These are phyloP conservation scores for Zelleria hepariella DNA, from an alignment of 2,888 invertebrate species.

Conservation along the genomic window DNA sequence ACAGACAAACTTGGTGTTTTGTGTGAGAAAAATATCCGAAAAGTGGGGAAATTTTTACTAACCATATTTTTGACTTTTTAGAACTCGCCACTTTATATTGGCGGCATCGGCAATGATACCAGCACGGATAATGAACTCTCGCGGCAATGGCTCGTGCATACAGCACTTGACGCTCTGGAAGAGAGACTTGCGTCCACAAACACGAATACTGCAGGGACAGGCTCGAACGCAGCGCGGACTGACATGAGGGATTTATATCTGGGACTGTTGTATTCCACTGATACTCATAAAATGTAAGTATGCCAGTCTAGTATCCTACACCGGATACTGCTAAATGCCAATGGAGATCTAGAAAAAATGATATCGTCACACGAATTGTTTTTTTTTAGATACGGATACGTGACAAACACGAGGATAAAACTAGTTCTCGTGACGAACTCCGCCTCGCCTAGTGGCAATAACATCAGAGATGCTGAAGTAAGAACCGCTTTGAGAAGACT, in stretches of 20 bases:
- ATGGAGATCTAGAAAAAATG: too few relatives aligned
- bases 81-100: conserved; percentile 94
- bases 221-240: conserved; percentile 71
- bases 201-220: conserved; percentile 56
- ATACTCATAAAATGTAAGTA: conserved; percentile 94
- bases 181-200: conserved; percentile 77
- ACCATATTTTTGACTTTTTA: conserved; percentile 45
- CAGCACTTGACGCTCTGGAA: conserved; percentile 91
- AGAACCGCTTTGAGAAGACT: conserved; percentile 87
- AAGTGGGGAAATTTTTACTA: too few relatives aligned
- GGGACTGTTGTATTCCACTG: conserved; percentile 92
- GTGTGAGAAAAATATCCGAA: too few relatives aligned
- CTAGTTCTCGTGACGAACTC: conserved; percentile 94
- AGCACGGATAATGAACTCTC: conserved; percentile 88
- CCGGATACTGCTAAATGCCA: neutral
- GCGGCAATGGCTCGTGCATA: conserved; percentile 94
- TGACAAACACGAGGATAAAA: conserved; percentile 97
- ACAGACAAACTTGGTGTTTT: too few relatives aligned
- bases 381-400: conserved; percentile 87
- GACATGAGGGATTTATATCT: conserved; percentile 92
- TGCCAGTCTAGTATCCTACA: too few relatives aligned
- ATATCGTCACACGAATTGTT: too few relatives aligned
- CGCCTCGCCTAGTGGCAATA: conserved; percentile 89
- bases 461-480: conserved; percentile 93
- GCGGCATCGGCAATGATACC: conserved; percentile 60